Evolutionary conservation across 2,797 vertebrate genomes (phyloP).

Genomic region (Sebastes minor): DNA sequence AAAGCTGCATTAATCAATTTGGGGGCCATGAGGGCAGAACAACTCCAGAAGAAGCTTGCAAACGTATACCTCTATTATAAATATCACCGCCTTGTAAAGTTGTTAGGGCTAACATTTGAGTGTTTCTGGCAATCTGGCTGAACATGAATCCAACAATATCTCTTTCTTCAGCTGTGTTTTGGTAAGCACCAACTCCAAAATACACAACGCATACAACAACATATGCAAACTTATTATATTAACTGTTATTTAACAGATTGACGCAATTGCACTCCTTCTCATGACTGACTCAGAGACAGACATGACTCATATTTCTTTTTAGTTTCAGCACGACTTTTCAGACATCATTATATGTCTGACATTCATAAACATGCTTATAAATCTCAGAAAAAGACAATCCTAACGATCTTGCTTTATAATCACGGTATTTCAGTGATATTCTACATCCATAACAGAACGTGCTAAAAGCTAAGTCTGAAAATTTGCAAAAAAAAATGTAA

Average conservation of each 20-base stretch:
- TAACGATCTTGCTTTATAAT: background rate
- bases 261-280: background rate
- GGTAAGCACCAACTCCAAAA: background rate
- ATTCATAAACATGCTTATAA: background rate
- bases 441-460: background rate
- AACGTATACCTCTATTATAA: background rate
- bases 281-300: background rate
- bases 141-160: background rate
- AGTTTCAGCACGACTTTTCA: background rate
- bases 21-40: background rate
- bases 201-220: background rate
- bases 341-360: background rate
- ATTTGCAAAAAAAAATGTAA: background rate
- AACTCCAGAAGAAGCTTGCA: background rate
- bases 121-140: background rate
- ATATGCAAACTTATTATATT: background rate
- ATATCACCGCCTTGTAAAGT: background rate
- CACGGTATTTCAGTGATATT: background rate
- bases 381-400: background rate
- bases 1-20: slow-evolving; percentile 17
- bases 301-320: background rate
- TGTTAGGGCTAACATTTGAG: background rate
- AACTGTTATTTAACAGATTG: background rate
- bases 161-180: background rate
- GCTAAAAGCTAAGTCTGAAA: background rate